Evolutionary conservation across 2,888 invertebrate species (phyloP).

Genomic region (Chaetoderma sp.): DNA sequence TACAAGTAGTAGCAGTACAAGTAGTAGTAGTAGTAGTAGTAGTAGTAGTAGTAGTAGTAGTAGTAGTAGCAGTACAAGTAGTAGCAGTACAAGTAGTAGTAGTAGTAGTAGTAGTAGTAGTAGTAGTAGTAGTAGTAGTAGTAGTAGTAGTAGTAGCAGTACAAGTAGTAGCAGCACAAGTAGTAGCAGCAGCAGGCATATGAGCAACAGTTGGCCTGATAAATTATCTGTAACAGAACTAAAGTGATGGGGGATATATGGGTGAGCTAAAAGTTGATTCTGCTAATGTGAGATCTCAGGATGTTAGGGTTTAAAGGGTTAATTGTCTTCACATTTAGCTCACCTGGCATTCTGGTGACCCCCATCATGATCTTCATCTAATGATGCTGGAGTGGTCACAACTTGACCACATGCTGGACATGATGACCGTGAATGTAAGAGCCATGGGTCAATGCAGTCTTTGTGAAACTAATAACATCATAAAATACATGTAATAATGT

Average conservation of each 20-base stretch:
- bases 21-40: constrained; percentile 1
- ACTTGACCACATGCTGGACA: constrained; percentile 66
- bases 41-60: constrained; percentile 9
- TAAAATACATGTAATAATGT: neutral
- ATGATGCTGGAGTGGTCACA: constrained; percentile 49
- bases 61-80: neutral
- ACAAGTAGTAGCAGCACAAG: neutral
- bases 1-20: too few relatives aligned
- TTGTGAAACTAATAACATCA: constrained; percentile 63
- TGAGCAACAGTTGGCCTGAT: neutral
- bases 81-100: neutral
- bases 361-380: neutral
- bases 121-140: neutral
- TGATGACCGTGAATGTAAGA: constrained; percentile 65
- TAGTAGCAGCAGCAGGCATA: neutral
- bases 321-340: neutral
- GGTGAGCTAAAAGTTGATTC: too few relatives aligned
- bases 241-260: too few relatives aligned
- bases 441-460: constrained; percentile 68
- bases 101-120: neutral
- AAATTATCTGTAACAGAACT: too few relatives aligned
- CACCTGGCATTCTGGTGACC: neutral
- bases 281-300: too few relatives aligned
- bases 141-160: neutral
- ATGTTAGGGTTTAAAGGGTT: neutral